These are phyloP conservation scores for Hiodon alosoides DNA, from an alignment of 2,113 vertebrate species.

Conservation along the genomic window DNA sequence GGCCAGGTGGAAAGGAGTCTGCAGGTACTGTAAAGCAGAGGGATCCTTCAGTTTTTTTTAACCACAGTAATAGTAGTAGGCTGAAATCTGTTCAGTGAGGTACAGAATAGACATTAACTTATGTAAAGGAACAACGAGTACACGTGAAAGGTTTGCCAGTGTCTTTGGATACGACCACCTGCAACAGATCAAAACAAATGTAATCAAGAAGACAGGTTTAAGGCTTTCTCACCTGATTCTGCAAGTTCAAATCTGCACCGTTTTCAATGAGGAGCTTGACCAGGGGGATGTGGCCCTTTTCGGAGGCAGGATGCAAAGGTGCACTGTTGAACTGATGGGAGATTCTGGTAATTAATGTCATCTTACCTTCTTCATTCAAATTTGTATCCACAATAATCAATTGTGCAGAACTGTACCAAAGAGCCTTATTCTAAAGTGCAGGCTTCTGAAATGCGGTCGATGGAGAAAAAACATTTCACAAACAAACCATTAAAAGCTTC, in stretches of 20 bases:
- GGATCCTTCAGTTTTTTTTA: constrained; percentile 9
- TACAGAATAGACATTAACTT: not conserved
- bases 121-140: not conserved
- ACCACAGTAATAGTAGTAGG: not conserved
- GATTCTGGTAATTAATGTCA: constrained; percentile 13
- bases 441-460: no score
- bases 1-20: constrained; percentile 76
- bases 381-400: no score
- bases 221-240: constrained; percentile 61
- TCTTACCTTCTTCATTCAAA: no score
- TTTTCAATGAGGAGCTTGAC: constrained; percentile 68
- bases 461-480: no score
- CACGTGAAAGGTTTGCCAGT: no score
- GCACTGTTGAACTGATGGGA: constrained; percentile 57
- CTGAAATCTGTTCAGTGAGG: no score
- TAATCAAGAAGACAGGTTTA: not conserved
- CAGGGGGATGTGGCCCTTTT: constrained; percentile 64
- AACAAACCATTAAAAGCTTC: no score
- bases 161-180: not conserved
- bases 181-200: not conserved
- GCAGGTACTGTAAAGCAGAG: constrained; percentile 63
- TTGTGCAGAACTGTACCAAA: no score
- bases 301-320: constrained; percentile 65
- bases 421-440: no score
- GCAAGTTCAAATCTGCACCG: constrained; percentile 55